These are phyloP conservation scores for Pterobdella sp. DNA, from an alignment of 2,888 invertebrate species.

Conservation along the genomic window DNA sequence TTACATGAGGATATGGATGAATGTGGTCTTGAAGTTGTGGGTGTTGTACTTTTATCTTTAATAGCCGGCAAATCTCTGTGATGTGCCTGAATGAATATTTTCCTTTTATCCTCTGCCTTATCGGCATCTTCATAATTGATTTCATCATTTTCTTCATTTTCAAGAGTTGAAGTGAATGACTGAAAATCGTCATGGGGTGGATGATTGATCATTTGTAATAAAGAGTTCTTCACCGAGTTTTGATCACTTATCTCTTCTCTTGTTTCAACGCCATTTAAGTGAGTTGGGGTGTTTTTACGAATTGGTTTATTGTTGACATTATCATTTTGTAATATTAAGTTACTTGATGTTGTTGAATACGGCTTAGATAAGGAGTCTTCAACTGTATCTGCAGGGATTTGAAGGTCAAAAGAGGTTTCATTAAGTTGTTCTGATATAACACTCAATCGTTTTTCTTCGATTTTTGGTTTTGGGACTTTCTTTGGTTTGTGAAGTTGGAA, in stretches of 20 bases:
- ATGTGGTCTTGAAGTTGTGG: too few species aligned
- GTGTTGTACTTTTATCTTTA: too few species aligned
- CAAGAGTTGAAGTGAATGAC: neutral
- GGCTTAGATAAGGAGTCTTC: too few species aligned
- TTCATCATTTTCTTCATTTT: conserved; percentile 15
- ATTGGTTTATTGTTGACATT: too few species aligned
- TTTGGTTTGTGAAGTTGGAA: neutral
- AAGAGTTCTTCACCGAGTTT: neutral
- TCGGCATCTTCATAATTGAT: conserved; percentile 13
- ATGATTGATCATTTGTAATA: neutral
- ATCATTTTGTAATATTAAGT: too few species aligned
- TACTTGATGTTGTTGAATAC: too few species aligned
- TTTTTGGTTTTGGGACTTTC: neutral
- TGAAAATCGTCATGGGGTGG: neutral
- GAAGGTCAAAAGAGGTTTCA: too few species aligned
- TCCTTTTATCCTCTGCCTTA: neutral
- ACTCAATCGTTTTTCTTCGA: neutral
- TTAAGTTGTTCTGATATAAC: neutral
- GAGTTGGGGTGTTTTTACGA: too few species aligned
- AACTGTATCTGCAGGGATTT: too few species aligned
- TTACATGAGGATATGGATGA: too few species aligned
- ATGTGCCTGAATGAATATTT: neutral
- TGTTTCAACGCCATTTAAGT: too few species aligned
- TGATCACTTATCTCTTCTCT: too few species aligned
- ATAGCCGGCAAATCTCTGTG: neutral